Evolutionary conservation across 2,888 invertebrate genomes (phyloP), one percentile per base, ranked within the genome.

Genomic region (Rambutsinella grinnellia): DNA sequence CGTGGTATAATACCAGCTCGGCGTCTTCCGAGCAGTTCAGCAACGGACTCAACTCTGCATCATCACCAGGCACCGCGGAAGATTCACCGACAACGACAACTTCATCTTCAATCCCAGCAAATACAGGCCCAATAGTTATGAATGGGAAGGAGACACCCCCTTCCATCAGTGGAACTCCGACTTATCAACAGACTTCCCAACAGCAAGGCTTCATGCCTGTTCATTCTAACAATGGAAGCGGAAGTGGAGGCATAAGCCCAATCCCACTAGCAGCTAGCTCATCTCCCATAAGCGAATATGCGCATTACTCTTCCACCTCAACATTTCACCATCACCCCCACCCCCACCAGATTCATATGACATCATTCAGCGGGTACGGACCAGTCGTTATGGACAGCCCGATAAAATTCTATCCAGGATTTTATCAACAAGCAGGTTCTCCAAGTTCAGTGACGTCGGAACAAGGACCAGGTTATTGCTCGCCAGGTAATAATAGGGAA

Each of bases 1-100:
- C 81, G 15, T 82, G 82, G 82, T 79, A 82, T 47, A 81, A 80
- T 47, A 66, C 26, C 74, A 46, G 58, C 5, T 27, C 74, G 5
- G 8, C 74, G 2, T 36, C 74, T 10, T 8, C 74, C 23, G 75
- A 75, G n/a, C 70, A 74, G 56, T 23, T 69, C 1, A 61, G 65
- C 13, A 60, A 44, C 1, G 17, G 17, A 2, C 28, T 21, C 15
- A 26, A 24, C 54, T 46, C 23, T 0, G 3, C 47, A 8, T 26
- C 57, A 13, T 53, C 65, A 17, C 49, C 53, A 1, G 17, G 56
- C 15, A 27, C 66, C 19, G 23, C 46, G 3, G 53, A 47, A 21
- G 51, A 44, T 3, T 57, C 51, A 15, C 54, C 57, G 2, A 13
- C 49, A 46, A 44, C 69, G 17, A 49, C 58, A 13, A 17, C 76